Percentiles rank a stretch among this genome's conserved stretches.
phyloP scores from a whole-genome alignment of 2,888 invertebrate genomes.

The Venustoraphidia nigricollis region DNA sequence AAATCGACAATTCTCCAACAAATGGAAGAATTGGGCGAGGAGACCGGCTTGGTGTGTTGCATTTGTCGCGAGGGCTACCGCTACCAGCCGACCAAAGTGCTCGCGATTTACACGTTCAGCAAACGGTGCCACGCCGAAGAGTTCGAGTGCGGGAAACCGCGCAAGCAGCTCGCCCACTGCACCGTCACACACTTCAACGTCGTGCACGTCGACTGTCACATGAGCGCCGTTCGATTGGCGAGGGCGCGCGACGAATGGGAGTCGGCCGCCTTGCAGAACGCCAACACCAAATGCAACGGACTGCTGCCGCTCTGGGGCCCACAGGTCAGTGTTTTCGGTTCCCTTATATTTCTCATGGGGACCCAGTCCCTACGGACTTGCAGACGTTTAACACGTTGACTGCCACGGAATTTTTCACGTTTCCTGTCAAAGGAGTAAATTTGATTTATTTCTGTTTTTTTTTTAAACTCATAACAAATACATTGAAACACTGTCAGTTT shows the following conservation, averaged over 20 bases:
- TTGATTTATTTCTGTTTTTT: no score
- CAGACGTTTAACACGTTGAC: no score
- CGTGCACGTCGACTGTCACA: conserved; percentile 96
- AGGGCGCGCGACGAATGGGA: conserved; percentile 87
- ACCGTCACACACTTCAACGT: conserved; percentile 98
- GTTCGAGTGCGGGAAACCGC: conserved; percentile 63
- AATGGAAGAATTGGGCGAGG: conserved; percentile 90
- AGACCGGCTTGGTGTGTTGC: conserved; percentile 89
- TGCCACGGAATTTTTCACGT: no score
- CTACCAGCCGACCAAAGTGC: conserved; percentile 83
- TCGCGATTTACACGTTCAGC: conserved; percentile 94
- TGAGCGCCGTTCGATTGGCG: conserved; percentile 71
- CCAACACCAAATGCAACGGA: conserved; percentile 95
- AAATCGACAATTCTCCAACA: conserved; percentile 81
- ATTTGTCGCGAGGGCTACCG: conserved; percentile 97
- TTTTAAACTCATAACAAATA: no score
- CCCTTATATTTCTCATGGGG: no score
- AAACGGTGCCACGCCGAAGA: conserved; percentile 91
- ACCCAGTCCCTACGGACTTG: no score
- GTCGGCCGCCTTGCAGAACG: conserved; percentile 93
- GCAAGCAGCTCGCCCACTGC: conserved; percentile 78
- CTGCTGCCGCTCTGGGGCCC: conserved; percentile 94
- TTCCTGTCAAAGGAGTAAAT: no score
- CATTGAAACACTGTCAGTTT: no score
- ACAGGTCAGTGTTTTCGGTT: conserved; percentile 26